phyloP scores from a whole-genome alignment of 2,797 vertebrate species.

The Protosalanx chinensis region DNA sequence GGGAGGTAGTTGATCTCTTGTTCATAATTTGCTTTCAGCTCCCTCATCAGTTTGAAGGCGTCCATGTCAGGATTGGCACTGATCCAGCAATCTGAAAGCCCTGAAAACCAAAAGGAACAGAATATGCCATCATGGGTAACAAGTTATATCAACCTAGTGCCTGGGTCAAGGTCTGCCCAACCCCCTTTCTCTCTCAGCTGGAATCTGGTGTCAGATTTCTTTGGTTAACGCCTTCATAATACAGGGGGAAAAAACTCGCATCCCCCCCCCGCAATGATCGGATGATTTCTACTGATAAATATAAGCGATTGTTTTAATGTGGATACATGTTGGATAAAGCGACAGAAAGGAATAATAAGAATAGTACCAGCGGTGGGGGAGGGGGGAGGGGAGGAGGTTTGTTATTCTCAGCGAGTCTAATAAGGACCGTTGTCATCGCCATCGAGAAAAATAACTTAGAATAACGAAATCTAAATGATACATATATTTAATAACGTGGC shows the following conservation, averaged over 20 bases:
- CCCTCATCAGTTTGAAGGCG: slow-evolving; percentile 84
- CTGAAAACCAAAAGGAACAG: slow-evolving; percentile 29
- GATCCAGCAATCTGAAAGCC: slow-evolving; percentile 15
- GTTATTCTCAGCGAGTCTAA: background rate
- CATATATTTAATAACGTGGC: too few relatives aligned
- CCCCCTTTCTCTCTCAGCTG: slow-evolving; percentile 63
- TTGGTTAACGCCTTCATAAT: slow-evolving; percentile 57
- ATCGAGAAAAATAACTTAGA: too few relatives aligned
- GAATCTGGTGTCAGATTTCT: slow-evolving; percentile 65
- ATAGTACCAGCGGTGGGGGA: background rate
- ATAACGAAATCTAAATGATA: too few relatives aligned
- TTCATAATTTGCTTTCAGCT: slow-evolving; percentile 84
- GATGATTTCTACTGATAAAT: background rate
- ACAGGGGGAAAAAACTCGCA: slow-evolving; percentile 41
- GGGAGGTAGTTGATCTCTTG: slow-evolving; percentile 86
- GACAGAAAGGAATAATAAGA: too few relatives aligned
- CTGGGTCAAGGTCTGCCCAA: slow-evolving; percentile 36
- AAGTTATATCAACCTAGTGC: slow-evolving; percentile 22
- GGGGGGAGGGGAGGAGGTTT: background rate
- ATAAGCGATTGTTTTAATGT: too few relatives aligned
- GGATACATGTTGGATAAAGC: too few relatives aligned
- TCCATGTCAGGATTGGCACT: slow-evolving; percentile 69
- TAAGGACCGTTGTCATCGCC: background rate
- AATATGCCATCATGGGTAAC: background rate
- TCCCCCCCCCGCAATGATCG: background rate